These are phyloP conservation scores for Acestrorhynchus altus DNA, from an alignment of 2,797 vertebrate genomes.

Conservation along the genomic window DNA sequence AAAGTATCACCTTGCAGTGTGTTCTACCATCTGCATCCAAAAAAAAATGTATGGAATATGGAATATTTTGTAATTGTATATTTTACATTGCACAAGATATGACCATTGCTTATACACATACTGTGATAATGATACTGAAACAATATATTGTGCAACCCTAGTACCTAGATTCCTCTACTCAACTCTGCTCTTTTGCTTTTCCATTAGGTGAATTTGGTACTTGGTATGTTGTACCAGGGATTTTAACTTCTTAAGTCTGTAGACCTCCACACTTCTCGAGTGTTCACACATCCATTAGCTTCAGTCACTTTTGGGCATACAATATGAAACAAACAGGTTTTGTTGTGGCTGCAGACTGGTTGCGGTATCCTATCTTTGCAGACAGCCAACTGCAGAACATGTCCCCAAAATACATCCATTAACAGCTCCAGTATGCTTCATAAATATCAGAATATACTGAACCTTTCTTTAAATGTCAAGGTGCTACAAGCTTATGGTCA, in stretches of 20 bases:
- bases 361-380: background rate
- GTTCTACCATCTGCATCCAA: background rate
- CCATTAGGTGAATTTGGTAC: no score
- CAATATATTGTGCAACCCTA: no score
- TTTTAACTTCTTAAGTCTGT: no score
- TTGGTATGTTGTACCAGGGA: no score
- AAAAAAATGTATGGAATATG: background rate
- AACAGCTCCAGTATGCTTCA: conserved; percentile 5
- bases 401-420: background rate
- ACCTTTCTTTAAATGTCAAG: background rate
- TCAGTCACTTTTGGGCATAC: conserved; percentile 37
- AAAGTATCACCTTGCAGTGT: background rate
- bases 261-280: conserved; percentile 8
- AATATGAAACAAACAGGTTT: background rate
- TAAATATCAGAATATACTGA: background rate
- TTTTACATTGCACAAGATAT: no score
- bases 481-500: background rate
- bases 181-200: no score
- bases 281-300: conserved; percentile 45
- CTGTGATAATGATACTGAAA: no score
- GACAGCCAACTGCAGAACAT: background rate
- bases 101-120: no score
- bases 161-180: no score
- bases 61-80: no score
- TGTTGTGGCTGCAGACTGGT: background rate